phyloP scores from a whole-genome alignment of 2,888 invertebrate genomes.

The Dascillus cervinus region DNA sequence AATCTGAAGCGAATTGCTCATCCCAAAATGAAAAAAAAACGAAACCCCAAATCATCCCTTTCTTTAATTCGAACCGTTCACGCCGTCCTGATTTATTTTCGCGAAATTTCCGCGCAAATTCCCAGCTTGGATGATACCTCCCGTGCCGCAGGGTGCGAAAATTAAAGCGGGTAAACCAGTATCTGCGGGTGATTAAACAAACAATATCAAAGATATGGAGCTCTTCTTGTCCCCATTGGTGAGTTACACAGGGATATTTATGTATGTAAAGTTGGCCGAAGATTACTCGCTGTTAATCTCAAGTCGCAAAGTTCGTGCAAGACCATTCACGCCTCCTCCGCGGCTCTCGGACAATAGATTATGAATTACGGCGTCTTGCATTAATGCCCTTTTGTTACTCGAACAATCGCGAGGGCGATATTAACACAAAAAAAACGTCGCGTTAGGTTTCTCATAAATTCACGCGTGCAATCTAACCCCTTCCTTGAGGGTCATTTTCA shows the following conservation, averaged over 20 bases:
- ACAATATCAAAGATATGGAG: constrained; percentile 38
- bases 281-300: constrained; percentile 40
- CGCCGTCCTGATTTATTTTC: background rate
- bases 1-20: too few species aligned
- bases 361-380: constrained; percentile 34
- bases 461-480: constrained; percentile 25
- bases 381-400: constrained; percentile 18
- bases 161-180: constrained; percentile 10
- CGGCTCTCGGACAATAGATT: constrained; percentile 36
- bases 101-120: too few species aligned
- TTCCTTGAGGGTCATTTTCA: constrained; percentile 51
- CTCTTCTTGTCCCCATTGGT: constrained; percentile 29
- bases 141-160: too few species aligned
- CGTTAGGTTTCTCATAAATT: constrained; percentile 36
- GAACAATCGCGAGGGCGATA: constrained; percentile 9
- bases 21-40: too few species aligned
- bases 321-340: constrained; percentile 33
- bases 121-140: too few species aligned
- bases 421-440: constrained; percentile 13
- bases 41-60: too few species aligned
- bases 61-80: too few species aligned
- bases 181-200: constrained; percentile 32
- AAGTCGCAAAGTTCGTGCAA: constrained; percentile 38
- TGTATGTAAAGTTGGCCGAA: constrained; percentile 40
- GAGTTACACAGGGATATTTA: constrained; percentile 38